Conservation (phyloP, 2,888 invertebrate genomes). For the Azorinus chamasolen region DNA sequence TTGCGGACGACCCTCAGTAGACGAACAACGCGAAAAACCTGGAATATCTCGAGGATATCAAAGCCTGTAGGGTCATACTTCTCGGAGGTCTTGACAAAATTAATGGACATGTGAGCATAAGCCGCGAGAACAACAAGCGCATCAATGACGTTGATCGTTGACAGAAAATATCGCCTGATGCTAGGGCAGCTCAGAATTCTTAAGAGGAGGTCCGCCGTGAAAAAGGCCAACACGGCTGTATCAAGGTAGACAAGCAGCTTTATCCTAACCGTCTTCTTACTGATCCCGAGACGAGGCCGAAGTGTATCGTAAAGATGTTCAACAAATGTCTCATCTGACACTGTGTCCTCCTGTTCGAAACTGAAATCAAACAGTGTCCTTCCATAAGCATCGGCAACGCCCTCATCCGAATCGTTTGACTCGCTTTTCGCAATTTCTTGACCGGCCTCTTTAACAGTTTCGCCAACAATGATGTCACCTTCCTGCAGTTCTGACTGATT, state of each 20-base stretch:
- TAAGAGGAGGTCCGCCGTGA: slow-evolving; percentile 57
- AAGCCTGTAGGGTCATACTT: slow-evolving; percentile 41
- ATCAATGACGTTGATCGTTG: slow-evolving; percentile 60
- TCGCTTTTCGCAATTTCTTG: neutral
- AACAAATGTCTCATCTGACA: slow-evolving; percentile 30
- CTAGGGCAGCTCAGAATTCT: slow-evolving; percentile 60
- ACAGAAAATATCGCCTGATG: slow-evolving; percentile 50
- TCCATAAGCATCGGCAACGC: too few species aligned
- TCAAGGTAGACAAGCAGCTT: slow-evolving; percentile 47
- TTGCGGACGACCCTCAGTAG: slow-evolving; percentile 61
- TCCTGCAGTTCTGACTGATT: slow-evolving; percentile 12
- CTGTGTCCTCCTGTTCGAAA: slow-evolving; percentile 13
- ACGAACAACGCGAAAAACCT: slow-evolving; percentile 63
- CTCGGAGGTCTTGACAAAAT: slow-evolving; percentile 47
- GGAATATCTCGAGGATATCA: slow-evolving; percentile 60
- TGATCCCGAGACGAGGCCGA: slow-evolving; percentile 39
- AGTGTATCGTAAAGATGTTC: slow-evolving; percentile 39
- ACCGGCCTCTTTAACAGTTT: neutral
- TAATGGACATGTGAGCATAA: slow-evolving; percentile 54
- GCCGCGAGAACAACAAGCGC: slow-evolving; percentile 57
- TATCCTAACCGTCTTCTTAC: slow-evolving; percentile 57
- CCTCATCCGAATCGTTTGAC: neutral
- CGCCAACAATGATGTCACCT: slow-evolving; percentile 27
- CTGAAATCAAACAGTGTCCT: slow-evolving; percentile 16
- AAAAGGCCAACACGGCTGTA: slow-evolving; percentile 52